Percentiles rank a stretch among this genome's conserved stretches.
Conservation (phyloP, 2,888 invertebrate species). For the Tetranychus piercei region DNA sequence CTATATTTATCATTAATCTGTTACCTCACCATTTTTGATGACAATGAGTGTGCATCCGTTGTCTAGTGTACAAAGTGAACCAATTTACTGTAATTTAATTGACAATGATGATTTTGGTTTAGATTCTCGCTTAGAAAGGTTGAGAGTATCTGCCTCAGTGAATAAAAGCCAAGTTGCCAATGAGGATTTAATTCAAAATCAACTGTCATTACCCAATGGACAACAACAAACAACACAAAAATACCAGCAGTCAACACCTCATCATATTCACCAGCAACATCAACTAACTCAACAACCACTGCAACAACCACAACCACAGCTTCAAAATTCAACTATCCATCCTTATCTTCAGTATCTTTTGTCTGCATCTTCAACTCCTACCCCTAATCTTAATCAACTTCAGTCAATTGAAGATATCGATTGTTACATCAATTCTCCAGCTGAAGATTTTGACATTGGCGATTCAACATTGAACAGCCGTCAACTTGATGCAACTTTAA, state of each 20-base stretch:
- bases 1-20: no score
- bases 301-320: slow-evolving; percentile 7
- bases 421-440: background rate
- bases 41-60: no score
- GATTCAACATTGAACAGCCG: background rate
- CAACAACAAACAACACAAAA: background rate
- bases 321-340: background rate
- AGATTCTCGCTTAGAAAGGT: background rate
- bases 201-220: background rate
- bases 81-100: slow-evolving; percentile 8
- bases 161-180: background rate
- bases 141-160: background rate
- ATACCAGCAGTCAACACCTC: background rate
- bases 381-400: background rate
- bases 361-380: background rate
- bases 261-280: background rate
- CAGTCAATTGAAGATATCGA: background rate
- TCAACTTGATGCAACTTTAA: background rate
- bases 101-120: slow-evolving; percentile 4
- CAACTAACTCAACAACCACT: background rate
- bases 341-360: background rate
- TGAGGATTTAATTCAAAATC: background rate
- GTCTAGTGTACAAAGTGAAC: background rate
- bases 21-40: no score
- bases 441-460: background rate